These are phyloP conservation scores for Falco concolor DNA, from an alignment of 2,797 vertebrate species.

Conservation along the genomic window DNA sequence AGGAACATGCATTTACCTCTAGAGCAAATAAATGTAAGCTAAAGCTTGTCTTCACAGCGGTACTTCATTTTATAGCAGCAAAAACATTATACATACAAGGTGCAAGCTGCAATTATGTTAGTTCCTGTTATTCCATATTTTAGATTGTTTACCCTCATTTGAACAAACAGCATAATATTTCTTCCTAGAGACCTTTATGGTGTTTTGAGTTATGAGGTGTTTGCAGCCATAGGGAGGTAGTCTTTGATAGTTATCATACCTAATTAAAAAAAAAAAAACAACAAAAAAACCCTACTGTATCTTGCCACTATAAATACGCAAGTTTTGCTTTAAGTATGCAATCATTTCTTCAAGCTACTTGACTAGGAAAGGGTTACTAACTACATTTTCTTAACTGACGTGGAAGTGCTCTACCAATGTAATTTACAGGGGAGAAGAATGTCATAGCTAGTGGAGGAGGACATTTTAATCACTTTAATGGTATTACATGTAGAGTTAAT, in stretches of 20 bases:
- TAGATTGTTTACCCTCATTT: neutral
- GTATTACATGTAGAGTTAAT: constrained; percentile 62
- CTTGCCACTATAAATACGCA: neutral
- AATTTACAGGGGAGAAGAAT: constrained; percentile 61
- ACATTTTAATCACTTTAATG: constrained; percentile 69
- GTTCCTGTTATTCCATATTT: neutral
- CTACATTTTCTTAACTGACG: constrained; percentile 46
- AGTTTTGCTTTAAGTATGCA: neutral
- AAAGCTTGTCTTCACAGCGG: neutral
- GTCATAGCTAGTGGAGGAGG: constrained; percentile 65
- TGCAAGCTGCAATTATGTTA: neutral
- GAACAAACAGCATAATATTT: neutral
- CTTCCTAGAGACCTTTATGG: neutral
- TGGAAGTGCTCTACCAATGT: constrained; percentile 27
- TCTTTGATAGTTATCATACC: neutral
- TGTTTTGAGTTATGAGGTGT: neutral
- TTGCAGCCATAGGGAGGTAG: neutral
- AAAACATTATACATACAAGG: neutral
- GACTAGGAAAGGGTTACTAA: constrained; percentile 54
- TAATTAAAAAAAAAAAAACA: neutral
- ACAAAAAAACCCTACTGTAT: neutral
- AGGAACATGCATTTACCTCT: neutral
- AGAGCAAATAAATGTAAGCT: neutral
- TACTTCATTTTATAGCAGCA: neutral
- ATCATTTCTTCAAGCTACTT: constrained; percentile 53